phyloP scores from a whole-genome alignment of 1,140 invertebrate genomes.

The Drosophila aff. region DNA sequence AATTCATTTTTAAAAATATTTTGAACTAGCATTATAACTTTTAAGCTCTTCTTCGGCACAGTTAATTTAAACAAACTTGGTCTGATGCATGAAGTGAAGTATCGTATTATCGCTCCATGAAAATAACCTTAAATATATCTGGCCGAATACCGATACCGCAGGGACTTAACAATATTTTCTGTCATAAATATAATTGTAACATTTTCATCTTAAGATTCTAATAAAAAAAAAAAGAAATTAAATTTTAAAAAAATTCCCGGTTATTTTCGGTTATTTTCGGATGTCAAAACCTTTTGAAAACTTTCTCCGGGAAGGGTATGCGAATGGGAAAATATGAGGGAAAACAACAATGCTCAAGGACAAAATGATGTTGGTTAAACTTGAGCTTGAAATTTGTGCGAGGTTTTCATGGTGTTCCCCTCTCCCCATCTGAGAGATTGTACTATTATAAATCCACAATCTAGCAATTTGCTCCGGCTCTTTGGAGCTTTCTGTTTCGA shows the following conservation, averaged over 20 bases:
- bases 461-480: slow-evolving; percentile 46
- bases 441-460: slow-evolving; percentile 60
- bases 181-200: too few relatives aligned
- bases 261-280: background rate
- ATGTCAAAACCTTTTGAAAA: background rate
- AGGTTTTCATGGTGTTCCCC: slow-evolving; percentile 10
- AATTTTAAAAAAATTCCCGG: too few relatives aligned
- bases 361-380: slow-evolving; percentile 50
- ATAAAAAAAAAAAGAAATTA: too few relatives aligned
- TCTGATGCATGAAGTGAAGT: too few relatives aligned
- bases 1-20: too few relatives aligned
- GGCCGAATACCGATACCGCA: too few relatives aligned
- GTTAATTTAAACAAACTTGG: too few relatives aligned
- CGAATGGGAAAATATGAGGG: background rate
- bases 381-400: slow-evolving; percentile 61
- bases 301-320: background rate
- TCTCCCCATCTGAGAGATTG: background rate
- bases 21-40: too few relatives aligned
- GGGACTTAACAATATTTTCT: background rate
- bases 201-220: too few relatives aligned
- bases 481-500: slow-evolving; percentile 54
- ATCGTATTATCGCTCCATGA: too few relatives aligned
- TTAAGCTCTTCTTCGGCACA: too few relatives aligned
- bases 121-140: too few relatives aligned
- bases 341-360: slow-evolving; percentile 35